Evolutionary conservation across 2,113 vertebrate species (phyloP).

Genomic region (Corythornis cristatus): DNA sequence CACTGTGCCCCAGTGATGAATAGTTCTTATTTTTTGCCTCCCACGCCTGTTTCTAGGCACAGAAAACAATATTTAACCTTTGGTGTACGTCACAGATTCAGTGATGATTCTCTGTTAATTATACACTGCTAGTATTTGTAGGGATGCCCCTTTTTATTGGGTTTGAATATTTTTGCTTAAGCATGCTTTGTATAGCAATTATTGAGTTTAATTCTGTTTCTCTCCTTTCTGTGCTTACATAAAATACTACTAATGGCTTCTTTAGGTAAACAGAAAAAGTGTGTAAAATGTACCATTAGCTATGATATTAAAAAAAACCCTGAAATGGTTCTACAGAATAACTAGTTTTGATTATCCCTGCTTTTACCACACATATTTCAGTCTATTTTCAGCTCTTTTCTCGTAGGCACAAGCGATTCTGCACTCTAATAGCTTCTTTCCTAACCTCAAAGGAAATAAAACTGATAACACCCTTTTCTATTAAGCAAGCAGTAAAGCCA

Average conservation of each 20-base stretch:
- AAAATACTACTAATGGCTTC: not conserved
- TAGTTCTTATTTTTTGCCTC: constrained; percentile 2
- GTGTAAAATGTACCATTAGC: constrained; percentile 1
- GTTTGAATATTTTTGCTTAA: not conserved
- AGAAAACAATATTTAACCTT: constrained; percentile 23
- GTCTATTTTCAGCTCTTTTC: constrained; percentile 44
- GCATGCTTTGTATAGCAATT: not conserved
- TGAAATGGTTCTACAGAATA: not conserved
- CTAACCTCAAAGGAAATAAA: constrained; percentile 40
- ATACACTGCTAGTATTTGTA: not conserved
- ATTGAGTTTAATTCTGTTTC: constrained; percentile 7
- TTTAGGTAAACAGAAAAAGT: constrained; percentile 40
- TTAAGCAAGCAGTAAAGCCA: constrained; percentile 5
- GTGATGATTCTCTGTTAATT: not conserved
- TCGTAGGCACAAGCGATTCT: constrained; percentile 9
- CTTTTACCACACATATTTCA: constrained; percentile 4
- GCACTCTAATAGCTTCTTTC: constrained; percentile 12
- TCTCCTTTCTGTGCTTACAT: not conserved
- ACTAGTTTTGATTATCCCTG: not conserved
- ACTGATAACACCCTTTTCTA: constrained; percentile 24
- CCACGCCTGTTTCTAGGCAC: not conserved
- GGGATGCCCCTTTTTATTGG: not conserved
- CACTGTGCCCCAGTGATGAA: not conserved
- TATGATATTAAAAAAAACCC: not conserved
- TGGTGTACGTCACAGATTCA: not conserved